Conservation (phyloP, 1,140 invertebrate genomes). For the Lanistes nyassanus region DNA sequence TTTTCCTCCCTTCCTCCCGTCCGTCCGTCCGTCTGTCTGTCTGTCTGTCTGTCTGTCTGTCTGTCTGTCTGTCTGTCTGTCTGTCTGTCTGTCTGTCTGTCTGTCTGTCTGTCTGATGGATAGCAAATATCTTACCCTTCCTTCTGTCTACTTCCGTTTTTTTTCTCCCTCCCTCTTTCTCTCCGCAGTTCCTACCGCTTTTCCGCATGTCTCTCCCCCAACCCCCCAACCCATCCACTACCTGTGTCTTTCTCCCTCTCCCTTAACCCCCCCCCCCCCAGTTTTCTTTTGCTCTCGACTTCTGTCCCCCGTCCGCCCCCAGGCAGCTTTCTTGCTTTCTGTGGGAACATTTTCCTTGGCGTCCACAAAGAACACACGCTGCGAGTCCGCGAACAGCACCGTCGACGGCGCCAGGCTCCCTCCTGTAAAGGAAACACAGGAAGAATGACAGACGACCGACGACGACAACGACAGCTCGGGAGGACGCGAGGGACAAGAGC, state of each 20-base stretch:
- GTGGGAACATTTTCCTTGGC: neutral
- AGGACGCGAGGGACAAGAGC: too few relatives aligned
- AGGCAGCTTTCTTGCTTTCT: neutral
- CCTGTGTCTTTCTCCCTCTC: neutral
- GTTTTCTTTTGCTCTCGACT: neutral
- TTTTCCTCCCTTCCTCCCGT: too few relatives aligned
- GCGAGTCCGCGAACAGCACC: neutral
- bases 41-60: neutral
- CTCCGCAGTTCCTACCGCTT: neutral
- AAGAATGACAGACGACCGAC: too few relatives aligned
- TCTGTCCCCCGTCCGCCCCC: neutral
- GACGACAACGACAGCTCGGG: too few relatives aligned
- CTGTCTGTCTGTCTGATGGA: neutral
- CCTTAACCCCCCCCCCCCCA: neutral
- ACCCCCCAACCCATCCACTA: neutral
- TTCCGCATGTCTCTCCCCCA: neutral
- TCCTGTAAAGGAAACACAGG: neutral
- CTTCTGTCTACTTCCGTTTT: neutral
- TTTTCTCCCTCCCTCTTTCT: neutral
- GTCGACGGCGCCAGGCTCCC: neutral
- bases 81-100: neutral
- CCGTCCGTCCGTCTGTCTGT: neutral
- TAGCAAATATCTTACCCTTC: neutral
- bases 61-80: neutral
- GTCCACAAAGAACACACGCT: neutral